phyloP scores from a whole-genome alignment of 2,888 invertebrate genomes.

The Mythimna lalbum region DNA sequence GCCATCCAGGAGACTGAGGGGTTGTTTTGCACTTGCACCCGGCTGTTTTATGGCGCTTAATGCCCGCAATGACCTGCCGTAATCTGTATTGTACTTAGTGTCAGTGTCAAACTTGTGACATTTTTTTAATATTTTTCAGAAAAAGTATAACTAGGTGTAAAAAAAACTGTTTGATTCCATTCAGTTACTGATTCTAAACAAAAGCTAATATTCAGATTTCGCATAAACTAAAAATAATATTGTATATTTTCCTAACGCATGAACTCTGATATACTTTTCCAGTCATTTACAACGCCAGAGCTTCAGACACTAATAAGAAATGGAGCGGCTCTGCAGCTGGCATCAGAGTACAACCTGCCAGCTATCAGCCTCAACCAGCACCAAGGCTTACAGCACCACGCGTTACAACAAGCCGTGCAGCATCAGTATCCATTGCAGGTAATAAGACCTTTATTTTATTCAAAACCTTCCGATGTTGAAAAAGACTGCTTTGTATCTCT shows the following conservation, averaged over 20 bases:
- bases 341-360: conserved; percentile 83
- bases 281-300: conserved; percentile 77
- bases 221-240: no score
- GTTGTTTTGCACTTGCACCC: no score
- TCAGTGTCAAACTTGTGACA: no score
- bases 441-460: background rate
- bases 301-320: conserved; percentile 82
- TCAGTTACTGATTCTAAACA: no score
- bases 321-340: conserved; percentile 84
- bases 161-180: no score
- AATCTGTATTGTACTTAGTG: no score
- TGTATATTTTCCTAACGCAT: background rate
- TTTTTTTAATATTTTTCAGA: no score
- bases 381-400: conserved; percentile 80
- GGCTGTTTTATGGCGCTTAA: no score
- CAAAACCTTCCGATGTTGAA: background rate
- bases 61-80: no score
- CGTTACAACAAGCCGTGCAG: conserved; percentile 73
- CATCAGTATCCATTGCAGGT: conserved; percentile 79
- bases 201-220: no score
- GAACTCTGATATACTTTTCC: background rate
- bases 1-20: no score
- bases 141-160: no score
- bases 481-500: background rate
- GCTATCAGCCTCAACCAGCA: conserved; percentile 83